A percentile compares a stretch with the other conserved stretches of the same genome.
Conservation (phyloP, 2,797 vertebrate genomes). For the Eidolon dupreanum region DNA sequence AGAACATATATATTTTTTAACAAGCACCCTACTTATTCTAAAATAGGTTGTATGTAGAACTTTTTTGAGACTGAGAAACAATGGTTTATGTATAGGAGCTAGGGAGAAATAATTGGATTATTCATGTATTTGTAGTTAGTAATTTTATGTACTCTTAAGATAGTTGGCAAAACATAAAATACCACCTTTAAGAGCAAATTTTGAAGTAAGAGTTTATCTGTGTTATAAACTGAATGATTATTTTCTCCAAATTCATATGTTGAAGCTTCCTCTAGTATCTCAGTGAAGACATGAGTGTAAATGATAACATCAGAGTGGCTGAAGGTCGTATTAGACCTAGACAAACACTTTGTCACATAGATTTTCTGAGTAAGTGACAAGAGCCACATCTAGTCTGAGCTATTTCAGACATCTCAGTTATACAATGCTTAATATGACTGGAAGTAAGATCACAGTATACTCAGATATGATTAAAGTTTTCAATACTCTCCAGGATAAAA, state of each 20-base stretch:
- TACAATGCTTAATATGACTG: neutral
- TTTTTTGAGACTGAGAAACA: neutral
- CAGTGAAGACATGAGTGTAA: neutral
- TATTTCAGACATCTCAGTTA: neutral
- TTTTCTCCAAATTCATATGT: neutral
- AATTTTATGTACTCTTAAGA: neutral
- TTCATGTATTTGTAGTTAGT: neutral
- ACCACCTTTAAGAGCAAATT: neutral
- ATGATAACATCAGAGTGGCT: neutral
- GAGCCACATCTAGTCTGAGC: neutral
- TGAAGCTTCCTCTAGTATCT: neutral
- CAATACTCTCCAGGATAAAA: neutral
- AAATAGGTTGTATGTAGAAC: neutral
- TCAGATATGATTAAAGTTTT: neutral
- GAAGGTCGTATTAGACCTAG: neutral
- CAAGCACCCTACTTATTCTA: neutral
- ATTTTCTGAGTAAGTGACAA: neutral
- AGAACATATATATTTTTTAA: slow-evolving; percentile 14
- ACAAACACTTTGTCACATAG: neutral
- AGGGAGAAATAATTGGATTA: neutral
- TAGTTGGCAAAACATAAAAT: neutral
- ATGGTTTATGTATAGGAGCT: neutral
- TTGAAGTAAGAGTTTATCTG: neutral
- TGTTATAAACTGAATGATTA: neutral
- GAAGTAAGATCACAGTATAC: neutral